Base-by-base conservation (phyloP, 2,888 invertebrate genomes). In the Nycteola revayana region DNA sequence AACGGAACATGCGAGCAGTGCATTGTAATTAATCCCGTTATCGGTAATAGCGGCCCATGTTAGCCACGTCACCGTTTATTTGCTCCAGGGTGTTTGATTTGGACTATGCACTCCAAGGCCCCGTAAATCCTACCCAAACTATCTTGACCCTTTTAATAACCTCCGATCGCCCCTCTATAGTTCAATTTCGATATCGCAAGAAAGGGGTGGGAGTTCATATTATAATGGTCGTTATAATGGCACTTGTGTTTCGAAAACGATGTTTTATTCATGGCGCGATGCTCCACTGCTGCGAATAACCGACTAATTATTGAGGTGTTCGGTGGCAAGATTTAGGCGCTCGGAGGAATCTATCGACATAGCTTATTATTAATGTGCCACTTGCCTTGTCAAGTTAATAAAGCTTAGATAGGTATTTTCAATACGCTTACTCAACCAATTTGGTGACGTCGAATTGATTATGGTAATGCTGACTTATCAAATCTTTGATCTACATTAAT, bases 201-300 rank as follows among this genome's bases (percentile, higher is more conserved):
- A 48, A 46, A 39, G 52, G 42, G 28, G 38, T 11, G 44, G 49
- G 9, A 57, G 67, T 39, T 64, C 69, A 47, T 42, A 25, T 44
- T 46, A 60, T 28, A 49, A 37, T 68, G 74, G 79, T 36, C 49
- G 49, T 47, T 50, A 58, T 60, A 65, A 66, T 69, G 61, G 73
- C 72, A 72, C 75, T 77, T 68, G 74, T 70, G 73, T 76, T 78
- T 66, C 67, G 67, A 70, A 64, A 68, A 72, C 61, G 65, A 82
- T 85, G 85, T 85, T 83, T 86, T 85, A 86, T 86, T 86, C 86
- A 85, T 84, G 73, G 56, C 70, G 64, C 73, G 74, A 75, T 68
- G 75, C 73, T 75, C 68, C 66, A 62, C 66, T 72, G 65, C 75
- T 66, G 73, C 64, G 78, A 77, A 78, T 81, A 79, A 77, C 78